Conservation (phyloP, 2,113 vertebrate genomes). For the Cinclus mexicanus region DNA sequence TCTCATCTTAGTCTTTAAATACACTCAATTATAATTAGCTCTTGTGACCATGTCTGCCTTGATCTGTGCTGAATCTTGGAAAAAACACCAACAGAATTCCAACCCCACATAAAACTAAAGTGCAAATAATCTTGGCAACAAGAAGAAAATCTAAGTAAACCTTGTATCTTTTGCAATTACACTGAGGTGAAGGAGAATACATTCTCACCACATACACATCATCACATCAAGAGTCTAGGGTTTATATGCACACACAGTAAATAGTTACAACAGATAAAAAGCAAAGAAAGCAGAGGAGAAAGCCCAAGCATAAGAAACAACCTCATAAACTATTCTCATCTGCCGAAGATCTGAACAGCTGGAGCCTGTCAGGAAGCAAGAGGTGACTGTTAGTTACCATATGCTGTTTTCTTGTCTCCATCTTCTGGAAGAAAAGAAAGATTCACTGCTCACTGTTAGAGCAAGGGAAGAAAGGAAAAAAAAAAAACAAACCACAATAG, state of each 20-base stretch:
- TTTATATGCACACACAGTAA: not conserved
- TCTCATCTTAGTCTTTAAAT: not conserved
- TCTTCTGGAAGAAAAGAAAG: slow-evolving; percentile 35
- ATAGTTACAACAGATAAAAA: not conserved
- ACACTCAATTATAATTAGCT: not conserved
- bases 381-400: not conserved
- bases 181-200: not conserved
- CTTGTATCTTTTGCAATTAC: not conserved
- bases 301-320: not conserved
- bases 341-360: not conserved
- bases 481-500: not conserved
- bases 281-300: not conserved
- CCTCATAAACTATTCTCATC: not conserved
- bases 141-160: not conserved
- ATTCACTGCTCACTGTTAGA: not conserved
- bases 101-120: not conserved
- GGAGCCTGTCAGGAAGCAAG: not conserved
- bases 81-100: not conserved
- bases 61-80: not conserved
- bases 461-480: not conserved
- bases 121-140: not conserved
- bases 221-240: not conserved
- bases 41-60: not conserved
- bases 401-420: slow-evolving; percentile 49
- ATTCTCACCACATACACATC: not conserved